Conservation (phyloP, 2,888 invertebrate species). For the Phytoseiulus persimilis region DNA sequence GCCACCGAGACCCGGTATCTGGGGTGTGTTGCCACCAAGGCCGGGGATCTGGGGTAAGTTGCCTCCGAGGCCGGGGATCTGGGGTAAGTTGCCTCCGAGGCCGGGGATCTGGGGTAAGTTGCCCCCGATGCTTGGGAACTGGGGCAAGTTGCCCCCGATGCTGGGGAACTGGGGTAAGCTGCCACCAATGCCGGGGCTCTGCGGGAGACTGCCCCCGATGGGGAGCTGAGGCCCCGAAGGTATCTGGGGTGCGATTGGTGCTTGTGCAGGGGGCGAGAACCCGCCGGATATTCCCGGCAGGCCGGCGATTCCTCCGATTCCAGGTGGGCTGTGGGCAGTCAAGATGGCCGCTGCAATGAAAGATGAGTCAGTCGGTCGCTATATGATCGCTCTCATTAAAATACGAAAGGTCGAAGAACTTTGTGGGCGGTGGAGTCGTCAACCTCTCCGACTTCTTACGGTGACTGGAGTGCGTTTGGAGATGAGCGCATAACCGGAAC, state of each 20-base stretch:
- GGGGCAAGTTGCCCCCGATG: not conserved
- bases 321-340: slow-evolving; percentile 9
- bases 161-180: not conserved
- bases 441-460: not conserved
- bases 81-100: not conserved
- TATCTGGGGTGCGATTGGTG: not conserved
- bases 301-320: slow-evolving; percentile 26
- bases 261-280: not conserved
- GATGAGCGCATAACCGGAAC: not conserved
- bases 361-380: not conserved
- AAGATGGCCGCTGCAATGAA: not conserved
- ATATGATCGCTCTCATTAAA: not conserved
- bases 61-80: not conserved
- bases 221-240: not conserved
- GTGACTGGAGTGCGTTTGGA: not conserved
- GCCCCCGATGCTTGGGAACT: not conserved
- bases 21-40: not conserved
- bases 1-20: not conserved
- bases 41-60: not conserved
- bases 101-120: not conserved
- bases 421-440: not conserved
- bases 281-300: slow-evolving; percentile 9
- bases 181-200: not conserved
- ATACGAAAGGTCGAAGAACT: not conserved
- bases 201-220: not conserved